A percentile compares a stretch with the other conserved stretches of the same genome.
phyloP scores from a whole-genome alignment of 2,888 invertebrate genomes.

The Pecten maximus region DNA sequence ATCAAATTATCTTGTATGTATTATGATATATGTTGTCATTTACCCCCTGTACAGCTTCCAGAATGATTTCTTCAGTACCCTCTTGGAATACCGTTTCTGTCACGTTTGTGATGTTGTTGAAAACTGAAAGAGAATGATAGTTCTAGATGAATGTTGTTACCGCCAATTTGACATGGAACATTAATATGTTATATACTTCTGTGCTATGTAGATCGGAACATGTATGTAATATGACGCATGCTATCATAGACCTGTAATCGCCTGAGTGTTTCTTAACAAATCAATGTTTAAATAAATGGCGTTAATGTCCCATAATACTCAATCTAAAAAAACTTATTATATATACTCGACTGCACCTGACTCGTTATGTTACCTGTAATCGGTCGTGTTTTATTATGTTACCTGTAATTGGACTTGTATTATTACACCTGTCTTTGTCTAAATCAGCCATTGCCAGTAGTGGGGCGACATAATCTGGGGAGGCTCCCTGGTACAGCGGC shows the following conservation, averaged over 20 bases:
- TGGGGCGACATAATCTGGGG: constrained; percentile 70
- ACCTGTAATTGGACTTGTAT: constrained; percentile 36
- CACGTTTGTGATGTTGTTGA: neutral
- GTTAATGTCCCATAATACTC: no score
- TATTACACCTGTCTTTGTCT: constrained; percentile 61
- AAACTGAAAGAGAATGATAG: neutral
- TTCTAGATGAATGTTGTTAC: neutral
- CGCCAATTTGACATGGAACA: no score
- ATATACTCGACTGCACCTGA: no score
- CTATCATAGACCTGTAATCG: neutral
- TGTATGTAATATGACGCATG: neutral
- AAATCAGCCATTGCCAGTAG: constrained; percentile 65
- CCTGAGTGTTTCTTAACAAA: neutral
- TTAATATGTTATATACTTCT: no score
- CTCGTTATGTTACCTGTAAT: neutral
- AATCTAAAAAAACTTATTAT: no score
- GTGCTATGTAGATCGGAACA: no score
- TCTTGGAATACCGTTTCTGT: neutral
- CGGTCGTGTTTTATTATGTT: neutral
- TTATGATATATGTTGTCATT: no score
- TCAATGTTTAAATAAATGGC: no score
- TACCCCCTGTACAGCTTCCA: neutral
- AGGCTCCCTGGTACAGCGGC: constrained; percentile 71
- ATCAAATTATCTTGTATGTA: no score
- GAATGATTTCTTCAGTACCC: neutral